A percentile compares a stretch with the other conserved stretches of the same genome.
Evolutionary conservation across 2,797 vertebrate species (phyloP).

Genomic region (Capromys pilorides): DNA sequence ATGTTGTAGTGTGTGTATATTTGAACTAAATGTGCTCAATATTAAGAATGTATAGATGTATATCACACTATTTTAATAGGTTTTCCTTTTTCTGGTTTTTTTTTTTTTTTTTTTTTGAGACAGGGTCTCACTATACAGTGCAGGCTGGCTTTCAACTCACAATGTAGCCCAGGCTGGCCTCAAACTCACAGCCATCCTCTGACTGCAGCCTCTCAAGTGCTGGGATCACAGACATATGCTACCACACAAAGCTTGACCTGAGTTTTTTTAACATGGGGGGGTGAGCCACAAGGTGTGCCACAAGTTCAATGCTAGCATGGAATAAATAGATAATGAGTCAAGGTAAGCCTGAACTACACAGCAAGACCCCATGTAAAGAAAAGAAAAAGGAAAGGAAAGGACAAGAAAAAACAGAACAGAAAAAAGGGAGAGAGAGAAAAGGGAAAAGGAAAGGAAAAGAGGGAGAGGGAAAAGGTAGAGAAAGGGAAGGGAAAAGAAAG

Average conservation of each 20-base stretch:
- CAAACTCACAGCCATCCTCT: not conserved
- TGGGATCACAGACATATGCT: not conserved
- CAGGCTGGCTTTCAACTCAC: not conserved
- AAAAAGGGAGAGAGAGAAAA: not conserved
- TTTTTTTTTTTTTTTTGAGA: not conserved
- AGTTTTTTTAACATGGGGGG: not conserved
- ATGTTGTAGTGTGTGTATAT: not conserved
- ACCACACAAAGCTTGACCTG: not conserved
- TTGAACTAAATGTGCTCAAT: constrained; percentile 15
- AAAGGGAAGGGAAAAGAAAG: too few species aligned
- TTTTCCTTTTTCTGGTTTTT: not conserved
- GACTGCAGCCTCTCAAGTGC: not conserved
- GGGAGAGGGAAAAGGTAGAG: not conserved
- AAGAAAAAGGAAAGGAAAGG: too few species aligned
- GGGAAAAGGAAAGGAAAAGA: not conserved
- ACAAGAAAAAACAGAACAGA: not conserved
- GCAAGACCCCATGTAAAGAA: not conserved
- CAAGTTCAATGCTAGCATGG: not conserved
- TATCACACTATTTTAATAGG: not conserved
- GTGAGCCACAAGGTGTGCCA: not conserved
- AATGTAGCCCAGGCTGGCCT: not conserved
- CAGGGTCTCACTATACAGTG: not conserved
- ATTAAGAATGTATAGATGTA: not conserved
- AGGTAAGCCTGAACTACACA: not conserved
- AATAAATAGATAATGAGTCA: not conserved